Evolutionary conservation across 2,113 vertebrate species (phyloP).

Genomic region (Girardinichthys multiradiatus): DNA sequence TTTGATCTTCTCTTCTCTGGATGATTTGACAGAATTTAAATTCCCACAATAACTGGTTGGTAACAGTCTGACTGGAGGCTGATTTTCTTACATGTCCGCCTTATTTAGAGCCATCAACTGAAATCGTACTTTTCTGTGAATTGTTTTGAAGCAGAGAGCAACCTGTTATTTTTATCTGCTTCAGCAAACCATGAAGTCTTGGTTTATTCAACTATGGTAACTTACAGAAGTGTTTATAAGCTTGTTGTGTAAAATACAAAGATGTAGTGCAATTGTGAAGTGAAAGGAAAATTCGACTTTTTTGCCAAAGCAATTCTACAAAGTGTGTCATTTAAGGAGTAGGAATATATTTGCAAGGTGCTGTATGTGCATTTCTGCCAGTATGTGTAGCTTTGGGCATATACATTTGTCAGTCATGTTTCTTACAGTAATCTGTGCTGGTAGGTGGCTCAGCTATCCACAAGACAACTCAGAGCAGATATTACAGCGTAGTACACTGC

Average conservation of each 20-base stretch:
- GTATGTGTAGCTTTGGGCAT: constrained; percentile 6
- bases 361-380: not conserved
- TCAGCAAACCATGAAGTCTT: not conserved
- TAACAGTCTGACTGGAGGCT: constrained; percentile 19
- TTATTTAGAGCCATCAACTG: not conserved
- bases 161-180: not conserved
- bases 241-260: no score
- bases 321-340: no score
- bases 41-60: constrained; percentile 30
- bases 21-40: constrained; percentile 43
- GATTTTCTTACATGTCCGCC: constrained; percentile 6
- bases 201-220: not conserved
- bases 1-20: constrained; percentile 46
- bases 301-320: no score
- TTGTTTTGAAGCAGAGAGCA: not conserved
- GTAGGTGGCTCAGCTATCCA: constrained; percentile 16
- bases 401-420: constrained; percentile 15
- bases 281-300: no score
- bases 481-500: constrained; percentile 32
- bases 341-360: no score
- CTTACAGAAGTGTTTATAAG: not conserved
- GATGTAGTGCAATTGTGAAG: no score
- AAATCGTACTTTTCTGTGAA: constrained; percentile 1
- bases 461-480: constrained; percentile 18
- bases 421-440: constrained; percentile 41